These are phyloP conservation scores for Astreopora myriophthalma DNA, from an alignment of 64 coral and sea anemone species.

Conservation along the genomic window DNA sequence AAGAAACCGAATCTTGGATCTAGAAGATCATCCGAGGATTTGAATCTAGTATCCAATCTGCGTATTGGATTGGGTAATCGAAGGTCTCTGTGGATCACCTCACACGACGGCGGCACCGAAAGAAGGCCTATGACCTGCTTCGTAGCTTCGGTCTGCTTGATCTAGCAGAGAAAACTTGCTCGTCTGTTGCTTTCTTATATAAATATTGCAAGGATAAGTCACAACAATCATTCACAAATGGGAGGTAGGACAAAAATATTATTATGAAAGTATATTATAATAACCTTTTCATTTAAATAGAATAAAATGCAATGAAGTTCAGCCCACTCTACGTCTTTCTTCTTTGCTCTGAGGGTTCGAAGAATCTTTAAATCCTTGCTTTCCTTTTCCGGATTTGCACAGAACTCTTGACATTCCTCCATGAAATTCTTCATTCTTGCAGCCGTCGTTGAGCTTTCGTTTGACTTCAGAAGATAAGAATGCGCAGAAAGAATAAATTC, in stretches of 20 bases:
- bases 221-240: too few species aligned
- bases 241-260: background rate
- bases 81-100: too few species aligned
- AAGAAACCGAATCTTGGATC: too few species aligned
- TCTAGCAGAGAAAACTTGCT: too few species aligned
- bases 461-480: background rate
- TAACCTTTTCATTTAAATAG: constrained; percentile 9
- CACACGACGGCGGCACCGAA: too few species aligned
- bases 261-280: background rate
- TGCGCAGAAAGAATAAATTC: background rate
- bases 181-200: too few species aligned
- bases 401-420: constrained; percentile 1
- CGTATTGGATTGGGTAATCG: too few species aligned
- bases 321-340: background rate
- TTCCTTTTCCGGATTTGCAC: background rate
- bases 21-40: too few species aligned
- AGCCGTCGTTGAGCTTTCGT: background rate
- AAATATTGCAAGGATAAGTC: too few species aligned
- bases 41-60: too few species aligned
- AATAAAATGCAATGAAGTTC: background rate
- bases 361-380: background rate
- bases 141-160: too few species aligned
- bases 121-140: too few species aligned
- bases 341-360: background rate
- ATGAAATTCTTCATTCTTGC: background rate